Percentiles rank a stretch among this genome's conserved stretches.
phyloP scores from a whole-genome alignment of 2,888 invertebrate species.

The Limnephilus auricula region DNA sequence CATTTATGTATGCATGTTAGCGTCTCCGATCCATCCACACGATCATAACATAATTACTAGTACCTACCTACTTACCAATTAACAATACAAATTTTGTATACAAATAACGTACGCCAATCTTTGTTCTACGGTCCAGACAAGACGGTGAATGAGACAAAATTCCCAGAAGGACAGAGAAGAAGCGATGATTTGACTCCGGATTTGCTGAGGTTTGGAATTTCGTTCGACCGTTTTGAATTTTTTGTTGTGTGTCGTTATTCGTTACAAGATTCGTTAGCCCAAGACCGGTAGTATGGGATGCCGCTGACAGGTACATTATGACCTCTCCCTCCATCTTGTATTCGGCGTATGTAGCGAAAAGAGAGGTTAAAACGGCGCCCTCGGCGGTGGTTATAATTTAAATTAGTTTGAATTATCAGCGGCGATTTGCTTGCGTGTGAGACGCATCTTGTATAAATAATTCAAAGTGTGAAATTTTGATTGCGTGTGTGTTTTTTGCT shows the following conservation, averaged over 20 bases:
- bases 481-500: neutral
- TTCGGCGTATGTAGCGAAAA: neutral
- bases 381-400: neutral
- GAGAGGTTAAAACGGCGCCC: neutral
- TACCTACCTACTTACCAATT: neutral
- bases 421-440: neutral
- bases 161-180: conserved; percentile 40
- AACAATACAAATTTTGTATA: neutral
- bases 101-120: neutral
- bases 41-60: no score
- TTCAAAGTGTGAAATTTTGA: neutral
- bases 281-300: neutral
- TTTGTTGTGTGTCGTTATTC: neutral
- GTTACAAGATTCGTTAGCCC: neutral
- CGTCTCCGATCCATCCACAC: no score
- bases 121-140: neutral
- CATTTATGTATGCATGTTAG: no score
- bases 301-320: neutral
- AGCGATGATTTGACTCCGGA: conserved; percentile 40
- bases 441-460: neutral
- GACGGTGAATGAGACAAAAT: conserved; percentile 39
- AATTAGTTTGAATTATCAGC: neutral
- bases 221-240: neutral
- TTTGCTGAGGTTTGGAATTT: conserved; percentile 18
- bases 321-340: neutral